These are phyloP conservation scores for Melanotaenia duboulayi DNA, from an alignment of 2,113 vertebrate species.

Conservation along the genomic window DNA sequence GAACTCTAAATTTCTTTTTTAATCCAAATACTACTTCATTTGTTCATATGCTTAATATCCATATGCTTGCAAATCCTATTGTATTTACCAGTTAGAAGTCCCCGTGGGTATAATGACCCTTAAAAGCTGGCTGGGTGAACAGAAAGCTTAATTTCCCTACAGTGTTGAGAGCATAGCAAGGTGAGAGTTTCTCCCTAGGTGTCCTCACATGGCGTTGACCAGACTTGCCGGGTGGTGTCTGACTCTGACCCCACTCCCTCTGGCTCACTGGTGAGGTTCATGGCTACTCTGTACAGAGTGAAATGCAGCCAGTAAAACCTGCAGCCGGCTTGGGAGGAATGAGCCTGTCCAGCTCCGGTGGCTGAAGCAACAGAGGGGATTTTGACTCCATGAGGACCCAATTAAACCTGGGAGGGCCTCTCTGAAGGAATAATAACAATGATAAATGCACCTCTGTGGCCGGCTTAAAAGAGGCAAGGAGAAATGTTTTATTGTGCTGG, in stretches of 20 bases:
- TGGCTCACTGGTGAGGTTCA: slow-evolving; percentile 21
- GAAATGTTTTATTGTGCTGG: slow-evolving; percentile 67
- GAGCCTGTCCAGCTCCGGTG: slow-evolving; percentile 43
- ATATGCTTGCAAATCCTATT: slow-evolving; percentile 28
- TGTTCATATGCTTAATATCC: slow-evolving; percentile 16
- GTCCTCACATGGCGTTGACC: slow-evolving; percentile 46
- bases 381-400: slow-evolving; percentile 79
- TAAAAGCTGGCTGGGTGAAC: slow-evolving; percentile 32
- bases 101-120: slow-evolving; percentile 47
- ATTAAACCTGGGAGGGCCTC: slow-evolving; percentile 77
- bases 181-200: slow-evolving; percentile 55
- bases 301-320: slow-evolving; percentile 38
- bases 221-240: slow-evolving; percentile 30
- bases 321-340: slow-evolving; percentile 40
- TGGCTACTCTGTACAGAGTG: slow-evolving; percentile 42
- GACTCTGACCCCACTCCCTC: slow-evolving; percentile 12
- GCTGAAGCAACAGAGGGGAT: slow-evolving; percentile 51
- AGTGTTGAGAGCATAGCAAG: slow-evolving; percentile 42
- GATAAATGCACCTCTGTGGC: slow-evolving; percentile 74
- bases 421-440: slow-evolving; percentile 75
- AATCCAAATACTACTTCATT: slow-evolving; percentile 26
- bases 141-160: slow-evolving; percentile 39
- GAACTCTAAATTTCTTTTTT: slow-evolving; percentile 24
- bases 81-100: slow-evolving; percentile 56
- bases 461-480: slow-evolving; percentile 53